Evolutionary conservation across 2,888 invertebrate genomes (phyloP).

Genomic region (Hypselothyrea guttata): DNA sequence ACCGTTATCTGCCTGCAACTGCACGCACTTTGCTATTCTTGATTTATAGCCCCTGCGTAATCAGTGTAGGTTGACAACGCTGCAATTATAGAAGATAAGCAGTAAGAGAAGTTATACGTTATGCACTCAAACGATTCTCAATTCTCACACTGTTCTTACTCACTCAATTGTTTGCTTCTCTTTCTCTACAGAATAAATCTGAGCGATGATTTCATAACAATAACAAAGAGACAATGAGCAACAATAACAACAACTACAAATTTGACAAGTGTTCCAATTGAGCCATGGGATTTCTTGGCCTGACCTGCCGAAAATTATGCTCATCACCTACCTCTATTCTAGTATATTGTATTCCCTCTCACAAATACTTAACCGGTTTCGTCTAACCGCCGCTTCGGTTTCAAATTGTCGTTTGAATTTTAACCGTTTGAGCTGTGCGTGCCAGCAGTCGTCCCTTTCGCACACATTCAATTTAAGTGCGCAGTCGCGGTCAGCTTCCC

Average conservation of each 20-base stretch:
- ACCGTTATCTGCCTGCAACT: conserved; percentile 25
- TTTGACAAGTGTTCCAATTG: conserved; percentile 32
- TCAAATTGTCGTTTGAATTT: conserved; percentile 56
- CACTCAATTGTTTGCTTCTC: background rate
- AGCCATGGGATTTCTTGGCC: conserved; percentile 22
- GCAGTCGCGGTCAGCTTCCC: conserved; percentile 50
- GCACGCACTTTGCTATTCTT: conserved; percentile 17
- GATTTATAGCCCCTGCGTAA: conserved; percentile 31
- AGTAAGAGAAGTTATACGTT: conserved; percentile 8
- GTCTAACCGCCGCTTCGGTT: conserved; percentile 40
- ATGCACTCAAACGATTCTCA: conserved; percentile 7
- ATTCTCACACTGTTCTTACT: background rate
- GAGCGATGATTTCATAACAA: conserved; percentile 52
- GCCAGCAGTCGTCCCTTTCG: conserved; percentile 46
- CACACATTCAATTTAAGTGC: conserved; percentile 17
- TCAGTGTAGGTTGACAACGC: conserved; percentile 1
- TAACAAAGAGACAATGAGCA: conserved; percentile 35
- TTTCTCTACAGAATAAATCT: conserved; percentile 31
- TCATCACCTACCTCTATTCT: conserved; percentile 13
- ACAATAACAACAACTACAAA: too few species aligned
- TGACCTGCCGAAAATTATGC: conserved; percentile 40
- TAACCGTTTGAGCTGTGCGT: conserved; percentile 53
- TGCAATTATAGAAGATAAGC: conserved; percentile 30
- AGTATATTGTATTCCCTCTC: background rate
- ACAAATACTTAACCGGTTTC: conserved; percentile 51